These are phyloP conservation scores for Beaufortia kweichowensis DNA, from an alignment of 2,113 vertebrate species.

Conservation along the genomic window DNA sequence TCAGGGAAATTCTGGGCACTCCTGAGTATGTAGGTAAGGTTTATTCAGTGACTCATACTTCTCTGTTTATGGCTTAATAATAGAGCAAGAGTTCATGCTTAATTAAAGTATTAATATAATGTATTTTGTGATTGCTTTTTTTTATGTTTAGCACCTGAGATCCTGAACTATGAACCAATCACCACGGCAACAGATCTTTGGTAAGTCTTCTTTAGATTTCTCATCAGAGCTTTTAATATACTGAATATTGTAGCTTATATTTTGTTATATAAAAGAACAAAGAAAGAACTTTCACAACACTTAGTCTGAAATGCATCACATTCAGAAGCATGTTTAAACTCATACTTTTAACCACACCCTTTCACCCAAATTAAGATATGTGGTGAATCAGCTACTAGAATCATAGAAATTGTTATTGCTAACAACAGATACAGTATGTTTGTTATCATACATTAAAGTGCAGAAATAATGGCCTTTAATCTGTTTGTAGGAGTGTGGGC, in stretches of 20 bases:
- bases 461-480: not conserved
- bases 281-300: no score
- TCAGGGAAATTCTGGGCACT: constrained; percentile 93
- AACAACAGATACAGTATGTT: not conserved
- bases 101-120: not conserved
- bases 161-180: constrained; percentile 96
- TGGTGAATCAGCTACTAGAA: not conserved
- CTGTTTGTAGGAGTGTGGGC: constrained; percentile 84
- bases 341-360: no score
- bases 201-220: constrained; percentile 75
- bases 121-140: not conserved
- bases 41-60: not conserved
- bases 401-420: not conserved
- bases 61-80: not conserved
- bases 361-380: not conserved
- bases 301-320: not conserved
- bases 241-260: not conserved
- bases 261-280: not conserved
- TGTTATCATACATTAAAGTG: not conserved
- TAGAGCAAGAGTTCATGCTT: not conserved
- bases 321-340: no score
- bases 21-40: constrained; percentile 92
- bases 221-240: constrained; percentile 24
- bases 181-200: constrained; percentile 96
- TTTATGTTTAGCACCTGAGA: constrained; percentile 86